A percentile compares a stretch with the other conserved stretches of the same genome.
These are phyloP conservation scores for Calliopsis andreniformis DNA, from an alignment of 1,140 invertebrate genomes.

Conservation along the genomic window DNA sequence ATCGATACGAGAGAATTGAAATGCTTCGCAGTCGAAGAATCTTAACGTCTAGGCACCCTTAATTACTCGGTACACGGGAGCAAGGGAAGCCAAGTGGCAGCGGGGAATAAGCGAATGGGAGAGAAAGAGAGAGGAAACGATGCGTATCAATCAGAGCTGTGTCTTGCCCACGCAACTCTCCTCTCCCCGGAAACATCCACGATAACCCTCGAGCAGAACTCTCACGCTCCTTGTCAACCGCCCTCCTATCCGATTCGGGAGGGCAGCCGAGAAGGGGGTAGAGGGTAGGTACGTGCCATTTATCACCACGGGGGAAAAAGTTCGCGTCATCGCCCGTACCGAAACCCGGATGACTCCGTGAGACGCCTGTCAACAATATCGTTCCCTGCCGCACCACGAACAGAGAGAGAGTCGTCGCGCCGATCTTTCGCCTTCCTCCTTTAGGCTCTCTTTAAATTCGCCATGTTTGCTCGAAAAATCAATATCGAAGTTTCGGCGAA, in stretches of 20 bases:
- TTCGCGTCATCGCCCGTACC: slow-evolving; percentile 73
- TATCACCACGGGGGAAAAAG: slow-evolving; percentile 77
- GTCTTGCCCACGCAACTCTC: slow-evolving; percentile 69
- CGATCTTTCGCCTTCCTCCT: too few species aligned
- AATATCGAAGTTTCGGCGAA: too few species aligned
- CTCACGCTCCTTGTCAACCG: slow-evolving; percentile 64
- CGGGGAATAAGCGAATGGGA: background rate
- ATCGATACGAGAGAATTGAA: too few species aligned
- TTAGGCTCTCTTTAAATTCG: background rate
- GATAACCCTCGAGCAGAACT: slow-evolving; percentile 56
- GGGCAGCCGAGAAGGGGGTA: slow-evolving; percentile 30
- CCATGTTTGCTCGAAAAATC: too few species aligned
- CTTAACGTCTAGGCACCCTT: slow-evolving; percentile 10
- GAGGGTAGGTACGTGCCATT: slow-evolving; percentile 70
- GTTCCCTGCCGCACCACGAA: slow-evolving; percentile 51
- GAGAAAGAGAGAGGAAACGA: slow-evolving; percentile 27
- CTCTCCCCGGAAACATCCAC: slow-evolving; percentile 46
- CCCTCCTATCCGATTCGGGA: slow-evolving; percentile 35
- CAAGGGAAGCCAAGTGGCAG: background rate
- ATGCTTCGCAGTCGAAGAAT: too few species aligned
- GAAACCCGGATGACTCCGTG: slow-evolving; percentile 76
- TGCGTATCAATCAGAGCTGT: slow-evolving; percentile 72
- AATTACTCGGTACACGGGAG: slow-evolving; percentile 6
- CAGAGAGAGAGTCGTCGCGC: background rate
- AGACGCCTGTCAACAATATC: slow-evolving; percentile 76